These are phyloP conservation scores for Rhinichthys osculus DNA, from an alignment of 2,797 vertebrate genomes.

Conservation along the genomic window DNA sequence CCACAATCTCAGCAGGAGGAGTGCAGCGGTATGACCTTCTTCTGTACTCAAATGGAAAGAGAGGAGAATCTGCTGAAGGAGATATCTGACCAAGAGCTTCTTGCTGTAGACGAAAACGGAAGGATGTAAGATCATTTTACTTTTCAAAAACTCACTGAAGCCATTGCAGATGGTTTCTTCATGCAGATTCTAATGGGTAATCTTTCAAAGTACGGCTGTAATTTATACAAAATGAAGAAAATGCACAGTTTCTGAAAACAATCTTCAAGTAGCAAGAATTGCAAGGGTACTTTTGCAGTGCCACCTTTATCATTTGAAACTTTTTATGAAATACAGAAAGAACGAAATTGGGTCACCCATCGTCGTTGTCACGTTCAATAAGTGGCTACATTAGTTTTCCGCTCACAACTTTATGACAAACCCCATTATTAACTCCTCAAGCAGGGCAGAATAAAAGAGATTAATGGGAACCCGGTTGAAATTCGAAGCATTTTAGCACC, in stretches of 20 bases:
- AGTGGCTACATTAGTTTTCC: slow-evolving; percentile 18
- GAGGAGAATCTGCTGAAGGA: slow-evolving; percentile 74
- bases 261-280: slow-evolving; percentile 3
- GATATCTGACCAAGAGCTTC: slow-evolving; percentile 70
- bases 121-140: slow-evolving; percentile 70
- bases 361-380: slow-evolving; percentile 18
- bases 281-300: slow-evolving; percentile 17
- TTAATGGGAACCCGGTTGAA: slow-evolving; percentile 31
- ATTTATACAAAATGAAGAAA: slow-evolving; percentile 40
- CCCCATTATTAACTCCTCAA: slow-evolving; percentile 43
- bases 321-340: slow-evolving; percentile 36
- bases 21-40: slow-evolving; percentile 72
- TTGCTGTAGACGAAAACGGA: slow-evolving; percentile 74
- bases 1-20: slow-evolving; percentile 30
- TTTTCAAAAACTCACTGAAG: slow-evolving; percentile 21
- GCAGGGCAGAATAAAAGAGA: slow-evolving; percentile 33
- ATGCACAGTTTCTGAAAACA: slow-evolving; percentile 20
- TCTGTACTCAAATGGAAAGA: slow-evolving; percentile 80
- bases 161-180: slow-evolving; percentile 43
- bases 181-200: slow-evolving; percentile 32
- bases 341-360: slow-evolving; percentile 33
- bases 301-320: slow-evolving; percentile 37
- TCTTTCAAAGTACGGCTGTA: slow-evolving; percentile 23
- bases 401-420: slow-evolving; percentile 38
- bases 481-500: slow-evolving; percentile 5